Evolutionary conservation across 2,888 invertebrate species (phyloP).

Genomic region (Spilarctia lutea): DNA sequence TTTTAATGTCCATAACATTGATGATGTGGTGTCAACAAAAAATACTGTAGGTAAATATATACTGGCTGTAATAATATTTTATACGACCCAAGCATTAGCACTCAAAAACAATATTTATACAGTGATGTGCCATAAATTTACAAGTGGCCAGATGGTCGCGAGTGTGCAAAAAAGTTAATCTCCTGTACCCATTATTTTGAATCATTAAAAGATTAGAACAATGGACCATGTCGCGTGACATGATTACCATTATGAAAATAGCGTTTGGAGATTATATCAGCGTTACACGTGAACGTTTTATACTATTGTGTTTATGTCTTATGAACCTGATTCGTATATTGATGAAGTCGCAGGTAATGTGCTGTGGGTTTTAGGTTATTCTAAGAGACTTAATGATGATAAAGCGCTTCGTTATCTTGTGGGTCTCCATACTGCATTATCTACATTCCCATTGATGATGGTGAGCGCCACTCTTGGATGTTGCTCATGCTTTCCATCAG

Average conservation of each 20-base stretch:
- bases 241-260: slow-evolving; percentile 63
- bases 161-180: slow-evolving; percentile 59
- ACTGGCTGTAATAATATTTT: slow-evolving; percentile 5
- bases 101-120: slow-evolving; percentile 40
- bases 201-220: slow-evolving; percentile 66
- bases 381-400: neutral
- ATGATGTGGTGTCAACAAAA: neutral
- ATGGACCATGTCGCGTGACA: slow-evolving; percentile 68
- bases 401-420: neutral
- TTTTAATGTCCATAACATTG: neutral
- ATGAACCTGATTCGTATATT: slow-evolving; percentile 44
- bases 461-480: neutral
- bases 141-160: slow-evolving; percentile 54
- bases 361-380: slow-evolving; percentile 6
- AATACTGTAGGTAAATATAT: neutral
- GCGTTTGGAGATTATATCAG: slow-evolving; percentile 61
- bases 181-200: slow-evolving; percentile 55
- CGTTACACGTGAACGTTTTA: slow-evolving; percentile 59
- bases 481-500: too few relatives aligned
- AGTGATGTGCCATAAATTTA: slow-evolving; percentile 56
- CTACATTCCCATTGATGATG: too few relatives aligned
- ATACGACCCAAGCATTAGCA: slow-evolving; percentile 28
- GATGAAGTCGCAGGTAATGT: slow-evolving; percentile 23
- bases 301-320: slow-evolving; percentile 22
- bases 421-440: too few relatives aligned